A percentile compares a stretch with the other conserved stretches of the same genome.
These are phyloP conservation scores for Dermochelys coriacea DNA, from an alignment of 2,797 vertebrate genomes.

Conservation along the genomic window DNA sequence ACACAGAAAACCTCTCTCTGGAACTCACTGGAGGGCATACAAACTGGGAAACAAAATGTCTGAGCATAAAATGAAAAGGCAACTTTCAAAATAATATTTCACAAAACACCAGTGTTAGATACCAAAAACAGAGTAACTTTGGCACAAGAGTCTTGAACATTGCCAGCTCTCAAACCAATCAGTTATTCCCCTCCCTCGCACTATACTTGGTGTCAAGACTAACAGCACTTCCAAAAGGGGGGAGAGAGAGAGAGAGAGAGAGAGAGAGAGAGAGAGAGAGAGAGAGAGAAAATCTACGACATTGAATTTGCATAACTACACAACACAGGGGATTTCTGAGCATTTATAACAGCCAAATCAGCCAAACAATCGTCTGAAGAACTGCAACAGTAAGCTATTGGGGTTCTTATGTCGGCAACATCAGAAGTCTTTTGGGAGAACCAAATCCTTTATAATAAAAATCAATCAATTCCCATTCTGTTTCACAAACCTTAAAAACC, in stretches of 20 bases:
- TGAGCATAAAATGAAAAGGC: constrained; percentile 49
- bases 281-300: constrained; percentile 30
- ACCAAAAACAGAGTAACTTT: background rate
- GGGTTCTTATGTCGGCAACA: constrained; percentile 61
- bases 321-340: constrained; percentile 77
- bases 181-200: background rate
- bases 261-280: background rate
- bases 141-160: constrained; percentile 1
- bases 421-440: constrained; percentile 57
- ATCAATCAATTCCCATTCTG: constrained; percentile 71
- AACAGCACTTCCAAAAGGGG: constrained; percentile 30
- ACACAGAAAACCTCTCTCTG: background rate
- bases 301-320: constrained; percentile 82
- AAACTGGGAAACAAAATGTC: constrained; percentile 30
- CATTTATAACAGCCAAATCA: constrained; percentile 81
- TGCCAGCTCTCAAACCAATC: constrained; percentile 27
- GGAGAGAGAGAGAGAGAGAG: constrained; percentile 14
- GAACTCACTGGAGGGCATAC: constrained; percentile 5
- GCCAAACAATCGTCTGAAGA: constrained; percentile 79
- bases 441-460: constrained; percentile 67
- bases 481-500: constrained; percentile 58
- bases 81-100: constrained; percentile 57
- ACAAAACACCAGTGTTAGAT: constrained; percentile 39
- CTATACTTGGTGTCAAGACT: background rate
- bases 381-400: constrained; percentile 70